These are phyloP conservation scores for Chlorodrepanis virens DNA, from an alignment of 2,113 vertebrate genomes.

Conservation along the genomic window DNA sequence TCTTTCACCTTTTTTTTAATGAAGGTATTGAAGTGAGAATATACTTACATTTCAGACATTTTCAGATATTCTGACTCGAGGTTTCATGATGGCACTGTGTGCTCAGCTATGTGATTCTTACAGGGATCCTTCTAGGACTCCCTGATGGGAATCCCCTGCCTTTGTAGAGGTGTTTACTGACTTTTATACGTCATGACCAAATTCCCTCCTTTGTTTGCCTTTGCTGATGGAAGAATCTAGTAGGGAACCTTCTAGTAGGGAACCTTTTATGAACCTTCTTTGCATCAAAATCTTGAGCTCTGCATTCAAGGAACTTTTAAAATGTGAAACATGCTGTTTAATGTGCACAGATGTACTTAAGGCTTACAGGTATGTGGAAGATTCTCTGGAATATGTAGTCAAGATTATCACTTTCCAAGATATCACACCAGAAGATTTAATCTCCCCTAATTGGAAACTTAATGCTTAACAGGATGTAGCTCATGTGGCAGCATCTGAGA, in stretches of 20 bases:
- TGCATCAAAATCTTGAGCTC: background rate
- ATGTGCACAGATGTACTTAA: background rate
- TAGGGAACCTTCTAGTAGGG: background rate
- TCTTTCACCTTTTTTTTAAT: fast-evolving
- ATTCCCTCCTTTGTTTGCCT: background rate
- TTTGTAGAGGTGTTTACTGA: background rate
- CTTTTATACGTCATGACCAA: background rate
- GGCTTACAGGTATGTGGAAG: background rate
- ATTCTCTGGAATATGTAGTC: background rate
- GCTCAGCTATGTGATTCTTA: background rate
- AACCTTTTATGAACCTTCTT: background rate
- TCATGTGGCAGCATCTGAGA: background rate
- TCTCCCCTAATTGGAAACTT: background rate
- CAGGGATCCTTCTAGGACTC: background rate
- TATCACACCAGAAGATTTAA: background rate
- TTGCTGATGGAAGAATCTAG: background rate
- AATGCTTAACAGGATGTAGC: background rate
- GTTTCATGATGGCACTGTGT: background rate
- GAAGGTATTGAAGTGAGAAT: background rate
- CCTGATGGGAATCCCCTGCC: background rate
- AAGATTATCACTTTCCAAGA: background rate
- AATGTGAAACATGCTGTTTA: background rate
- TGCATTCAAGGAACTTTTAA: background rate
- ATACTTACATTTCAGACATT: background rate
- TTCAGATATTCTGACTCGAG: background rate